These are phyloP conservation scores for Stomatorhinus ivindoensis DNA, from an alignment of 2,113 vertebrate genomes.

Conservation along the genomic window DNA sequence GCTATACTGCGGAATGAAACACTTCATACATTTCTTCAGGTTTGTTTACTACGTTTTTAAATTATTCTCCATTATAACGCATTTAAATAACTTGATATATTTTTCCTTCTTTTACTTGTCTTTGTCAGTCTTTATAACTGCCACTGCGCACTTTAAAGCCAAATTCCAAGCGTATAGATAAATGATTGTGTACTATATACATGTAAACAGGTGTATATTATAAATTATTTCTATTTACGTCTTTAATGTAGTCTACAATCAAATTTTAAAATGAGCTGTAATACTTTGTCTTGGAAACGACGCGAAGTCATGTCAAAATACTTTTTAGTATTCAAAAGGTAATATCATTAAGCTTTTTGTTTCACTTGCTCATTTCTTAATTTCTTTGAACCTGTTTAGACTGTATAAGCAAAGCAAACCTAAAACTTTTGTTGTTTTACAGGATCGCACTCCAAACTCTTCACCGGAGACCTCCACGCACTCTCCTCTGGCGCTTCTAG, in stretches of 20 bases:
- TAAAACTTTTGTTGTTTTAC: conserved; percentile 32
- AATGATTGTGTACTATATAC: background rate
- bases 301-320: background rate
- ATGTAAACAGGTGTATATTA: background rate
- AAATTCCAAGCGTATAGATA: background rate
- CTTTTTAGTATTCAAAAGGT: background rate
- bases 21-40: conserved; percentile 96
- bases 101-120: background rate
- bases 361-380: background rate
- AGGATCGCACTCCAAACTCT: conserved; percentile 96
- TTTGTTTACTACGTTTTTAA: conserved; percentile 54
- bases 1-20: conserved; percentile 92
- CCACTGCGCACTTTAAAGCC: background rate
- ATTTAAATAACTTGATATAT: background rate
- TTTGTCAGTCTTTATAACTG: background rate
- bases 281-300: background rate
- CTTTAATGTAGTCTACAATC: background rate
- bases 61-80: background rate
- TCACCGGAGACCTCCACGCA: conserved; percentile 89
- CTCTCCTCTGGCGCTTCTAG: conserved; percentile 92
- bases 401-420: background rate
- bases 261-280: background rate
- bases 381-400: background rate
- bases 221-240: background rate
- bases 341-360: background rate